Evolutionary conservation across 2,888 invertebrate genomes (phyloP), one percentile per base, ranked within the genome.

Genomic region (Melolontha melolontha): DNA sequence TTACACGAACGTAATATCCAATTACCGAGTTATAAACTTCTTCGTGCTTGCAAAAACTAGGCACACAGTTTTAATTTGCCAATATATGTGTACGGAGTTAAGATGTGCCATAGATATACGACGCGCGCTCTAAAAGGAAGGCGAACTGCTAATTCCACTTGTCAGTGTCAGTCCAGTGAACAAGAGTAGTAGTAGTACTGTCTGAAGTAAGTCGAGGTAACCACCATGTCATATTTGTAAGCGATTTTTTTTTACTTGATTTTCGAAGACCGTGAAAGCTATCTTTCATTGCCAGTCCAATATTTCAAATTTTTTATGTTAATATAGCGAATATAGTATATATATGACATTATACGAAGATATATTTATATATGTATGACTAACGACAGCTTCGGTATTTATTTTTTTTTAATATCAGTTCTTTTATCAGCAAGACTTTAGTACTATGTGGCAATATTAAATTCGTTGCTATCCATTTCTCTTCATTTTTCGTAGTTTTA

Each of bases 1-100:
- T 80, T 80, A 80, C 80, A 80, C 79, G 80, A 77, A 75, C 79
- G 77, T 79, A 79, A 79, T 79, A 80, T 80, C 80, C 80, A 79
- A 80, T 80, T 80, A 80, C 79, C 76, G 75, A 75, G 76, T 76
- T 78, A 77, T 77, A 77, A 77, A 77, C 75, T 75, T 75, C 75
- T 76, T 74, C 67, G 52, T 67, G 67, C 52, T 47, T 70, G 72
- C 74, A 75, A 75, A 75, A 76, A 76, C 75, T 75, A 75, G 75
- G 73, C 71, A 73, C 75, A 74, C 75, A 74, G 75, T 77, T 75
- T 76, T 77, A 75, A 74, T 75, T 73, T 74, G 72, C 74, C 72
- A 70, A 72, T 73, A 71, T 69, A 59, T 68, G 74, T 70, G 71
- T 69, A 63, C 63, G 47, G 41, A 49, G 59, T 67, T 57, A 57